phyloP scores from a whole-genome alignment of 2,797 vertebrate species.

The Columba guinea region DNA sequence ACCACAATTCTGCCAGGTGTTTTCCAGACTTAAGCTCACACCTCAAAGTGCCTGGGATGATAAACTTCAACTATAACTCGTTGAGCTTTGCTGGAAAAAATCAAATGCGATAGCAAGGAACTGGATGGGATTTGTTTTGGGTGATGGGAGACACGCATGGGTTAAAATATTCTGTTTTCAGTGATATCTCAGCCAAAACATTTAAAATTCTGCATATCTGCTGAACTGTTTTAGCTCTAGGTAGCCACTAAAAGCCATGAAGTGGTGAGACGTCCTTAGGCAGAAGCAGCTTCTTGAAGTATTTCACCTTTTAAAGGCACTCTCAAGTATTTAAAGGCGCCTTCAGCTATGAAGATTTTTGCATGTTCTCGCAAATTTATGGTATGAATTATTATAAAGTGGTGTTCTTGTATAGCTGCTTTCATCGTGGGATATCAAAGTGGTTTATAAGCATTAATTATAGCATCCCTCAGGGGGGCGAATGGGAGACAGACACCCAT shows the following conservation, averaged over 20 bases:
- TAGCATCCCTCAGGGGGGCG: slow-evolving; percentile 25
- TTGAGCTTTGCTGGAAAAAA: not conserved
- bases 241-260: slow-evolving; percentile 28
- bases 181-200: not conserved
- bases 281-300: slow-evolving; percentile 1
- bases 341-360: slow-evolving; percentile 59
- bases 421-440: slow-evolving; percentile 65
- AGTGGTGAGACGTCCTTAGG: slow-evolving; percentile 38
- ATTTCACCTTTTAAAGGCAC: slow-evolving; percentile 33
- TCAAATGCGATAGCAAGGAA: not conserved
- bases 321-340: slow-evolving; percentile 63
- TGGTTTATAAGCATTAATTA: slow-evolving; percentile 59
- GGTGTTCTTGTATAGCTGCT: slow-evolving; percentile 38
- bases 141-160: fast-evolving
- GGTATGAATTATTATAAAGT: slow-evolving; percentile 54
- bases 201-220: not conserved
- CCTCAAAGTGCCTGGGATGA: not conserved
- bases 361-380: slow-evolving; percentile 53
- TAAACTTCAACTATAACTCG: not conserved
- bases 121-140: not conserved
- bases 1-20: fast-evolving
- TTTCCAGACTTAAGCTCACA: fast-evolving
- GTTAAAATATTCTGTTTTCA: not conserved
- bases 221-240: not conserved
- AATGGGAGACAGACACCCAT: not conserved